These are phyloP conservation scores for Emmelina monodactyla DNA, from an alignment of 2,888 invertebrate genomes.

Conservation along the genomic window DNA sequence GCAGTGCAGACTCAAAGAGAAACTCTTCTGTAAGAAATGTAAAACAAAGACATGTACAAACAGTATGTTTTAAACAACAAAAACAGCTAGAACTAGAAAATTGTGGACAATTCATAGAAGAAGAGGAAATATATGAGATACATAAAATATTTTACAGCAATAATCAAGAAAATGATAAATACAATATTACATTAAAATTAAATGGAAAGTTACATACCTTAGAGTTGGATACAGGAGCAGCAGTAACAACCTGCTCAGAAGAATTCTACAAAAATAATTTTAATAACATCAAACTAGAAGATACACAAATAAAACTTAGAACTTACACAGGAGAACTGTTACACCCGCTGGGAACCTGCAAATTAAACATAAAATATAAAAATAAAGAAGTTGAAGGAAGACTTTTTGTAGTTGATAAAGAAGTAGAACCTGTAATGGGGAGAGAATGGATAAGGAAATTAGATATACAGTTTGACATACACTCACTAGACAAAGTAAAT, in stretches of 20 bases:
- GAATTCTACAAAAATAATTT: constrained; percentile 6
- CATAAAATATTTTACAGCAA: too few species aligned
- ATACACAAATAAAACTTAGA: constrained; percentile 4
- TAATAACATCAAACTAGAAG: not conserved
- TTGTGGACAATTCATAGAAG: constrained; percentile 3
- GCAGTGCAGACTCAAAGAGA: not conserved
- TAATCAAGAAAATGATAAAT: constrained; percentile 8
- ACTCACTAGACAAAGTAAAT: constrained; percentile 7
- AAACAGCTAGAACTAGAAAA: too few species aligned
- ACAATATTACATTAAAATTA: constrained; percentile 3
- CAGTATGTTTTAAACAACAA: constrained; percentile 4
- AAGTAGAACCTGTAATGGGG: constrained; percentile 12
- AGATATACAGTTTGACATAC: constrained; percentile 10
- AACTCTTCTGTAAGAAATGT: not conserved
- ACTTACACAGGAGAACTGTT: constrained; percentile 11
- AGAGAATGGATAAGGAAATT: constrained; percentile 13
- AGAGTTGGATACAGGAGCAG: constrained; percentile 11
- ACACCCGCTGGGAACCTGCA: constrained; percentile 4
- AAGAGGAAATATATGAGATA: constrained; percentile 6
- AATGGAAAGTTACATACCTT: constrained; percentile 3
- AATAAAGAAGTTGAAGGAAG: constrained; percentile 3
- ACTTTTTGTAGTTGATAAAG: not conserved
- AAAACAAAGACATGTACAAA: constrained; percentile 1
- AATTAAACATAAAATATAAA: not conserved
- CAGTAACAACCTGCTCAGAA: constrained; percentile 10